phyloP scores from a whole-genome alignment of 2,888 invertebrate species.

The Eupithecia insigniata region DNA sequence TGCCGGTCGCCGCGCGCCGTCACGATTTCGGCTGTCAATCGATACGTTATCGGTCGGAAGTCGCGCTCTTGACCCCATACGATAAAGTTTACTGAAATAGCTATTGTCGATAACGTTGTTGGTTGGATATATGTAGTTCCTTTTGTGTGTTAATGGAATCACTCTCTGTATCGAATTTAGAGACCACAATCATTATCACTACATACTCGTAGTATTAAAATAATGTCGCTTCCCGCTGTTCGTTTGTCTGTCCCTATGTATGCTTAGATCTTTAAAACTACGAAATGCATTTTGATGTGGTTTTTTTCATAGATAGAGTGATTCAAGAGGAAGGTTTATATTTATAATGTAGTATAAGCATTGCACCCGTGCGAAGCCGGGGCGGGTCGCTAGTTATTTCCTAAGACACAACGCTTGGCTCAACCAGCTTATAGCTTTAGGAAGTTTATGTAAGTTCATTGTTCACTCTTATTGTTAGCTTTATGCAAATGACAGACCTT shows the following conservation, averaged over 20 bases:
- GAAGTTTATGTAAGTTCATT: neutral
- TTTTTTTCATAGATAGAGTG: too few species aligned
- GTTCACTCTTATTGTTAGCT: neutral
- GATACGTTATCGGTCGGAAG: conserved; percentile 73
- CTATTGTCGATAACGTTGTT: conserved; percentile 54
- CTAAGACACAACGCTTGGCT: neutral
- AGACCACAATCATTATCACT: neutral
- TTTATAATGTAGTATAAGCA: too few species aligned
- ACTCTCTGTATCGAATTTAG: neutral
- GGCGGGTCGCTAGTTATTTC: too few species aligned
- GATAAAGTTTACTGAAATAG: conserved; percentile 71
- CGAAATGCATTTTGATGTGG: too few species aligned
- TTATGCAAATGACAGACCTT: neutral
- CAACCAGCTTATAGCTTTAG: neutral
- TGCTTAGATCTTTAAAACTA: too few species aligned
- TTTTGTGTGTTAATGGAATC: neutral
- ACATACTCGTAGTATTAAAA: too few species aligned
- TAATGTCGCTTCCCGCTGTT: too few species aligned
- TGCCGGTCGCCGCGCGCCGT: conserved; percentile 50
- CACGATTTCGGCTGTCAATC: conserved; percentile 50
- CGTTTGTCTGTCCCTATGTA: too few species aligned
- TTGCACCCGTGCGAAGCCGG: too few species aligned
- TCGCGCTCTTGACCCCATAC: conserved; percentile 79
- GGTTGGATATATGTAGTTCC: conserved; percentile 20
- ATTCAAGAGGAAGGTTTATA: too few species aligned